A percentile compares a stretch with the other conserved stretches of the same genome.
Conservation (phyloP, 2,113 vertebrate genomes). For the Lontra canadensis region DNA sequence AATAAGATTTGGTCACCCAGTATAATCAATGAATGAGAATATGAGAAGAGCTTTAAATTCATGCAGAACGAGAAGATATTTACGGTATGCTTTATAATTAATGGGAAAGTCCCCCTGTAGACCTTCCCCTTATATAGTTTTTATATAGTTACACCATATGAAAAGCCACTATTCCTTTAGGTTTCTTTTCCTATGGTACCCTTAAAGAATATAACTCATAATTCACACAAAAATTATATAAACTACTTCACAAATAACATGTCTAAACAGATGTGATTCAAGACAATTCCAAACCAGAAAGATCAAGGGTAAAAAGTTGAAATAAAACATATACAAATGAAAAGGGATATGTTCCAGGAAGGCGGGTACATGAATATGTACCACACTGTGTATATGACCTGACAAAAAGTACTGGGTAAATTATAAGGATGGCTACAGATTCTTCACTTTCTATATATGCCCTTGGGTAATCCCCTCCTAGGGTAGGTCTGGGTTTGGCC, state of each 20-base stretch:
- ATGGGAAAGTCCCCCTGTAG: not conserved
- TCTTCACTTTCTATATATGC: not conserved
- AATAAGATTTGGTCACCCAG: not conserved
- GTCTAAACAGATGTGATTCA: not conserved
- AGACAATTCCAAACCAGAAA: conserved; percentile 26
- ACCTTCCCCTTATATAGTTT: not conserved
- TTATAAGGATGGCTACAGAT: not conserved
- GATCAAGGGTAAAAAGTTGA: conserved; percentile 8
- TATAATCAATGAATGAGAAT: conserved; percentile 7
- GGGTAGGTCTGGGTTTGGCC: not conserved
- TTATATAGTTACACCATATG: not conserved
- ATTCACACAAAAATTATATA: conserved; percentile 22
- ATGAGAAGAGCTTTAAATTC: conserved; percentile 4
- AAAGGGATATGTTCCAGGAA: not conserved
- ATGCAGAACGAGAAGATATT: not conserved
- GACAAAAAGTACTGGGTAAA: not conserved
- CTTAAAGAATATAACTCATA: not conserved
- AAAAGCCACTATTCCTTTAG: not conserved
- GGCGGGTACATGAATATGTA: not conserved
- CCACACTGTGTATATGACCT: not conserved
- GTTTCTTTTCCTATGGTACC: not conserved
- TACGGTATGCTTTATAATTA: not conserved
- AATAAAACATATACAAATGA: not conserved
- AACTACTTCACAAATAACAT: not conserved
- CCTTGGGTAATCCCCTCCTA: not conserved